These are phyloP conservation scores for Pyrocoelia pectoralis DNA, from an alignment of 2,888 invertebrate genomes.

Conservation along the genomic window DNA sequence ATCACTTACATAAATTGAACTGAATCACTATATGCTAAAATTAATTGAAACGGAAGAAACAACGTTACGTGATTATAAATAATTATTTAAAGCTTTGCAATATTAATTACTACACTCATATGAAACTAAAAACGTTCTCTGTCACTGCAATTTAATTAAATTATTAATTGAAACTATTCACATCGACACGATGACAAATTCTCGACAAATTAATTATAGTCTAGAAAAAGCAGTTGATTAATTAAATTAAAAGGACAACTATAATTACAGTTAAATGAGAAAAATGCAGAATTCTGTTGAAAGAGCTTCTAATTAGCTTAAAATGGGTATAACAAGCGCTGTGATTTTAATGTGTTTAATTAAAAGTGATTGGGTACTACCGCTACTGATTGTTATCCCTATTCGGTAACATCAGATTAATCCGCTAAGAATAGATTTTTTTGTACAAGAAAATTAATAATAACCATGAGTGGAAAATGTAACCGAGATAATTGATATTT, in stretches of 20 bases:
- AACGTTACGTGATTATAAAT: too few species aligned
- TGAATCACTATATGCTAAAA: too few species aligned
- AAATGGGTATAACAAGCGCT: constrained; percentile 32
- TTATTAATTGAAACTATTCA: too few species aligned
- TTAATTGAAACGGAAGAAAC: too few species aligned
- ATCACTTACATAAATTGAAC: too few species aligned
- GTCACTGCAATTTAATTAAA: too few species aligned
- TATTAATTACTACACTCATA: too few species aligned
- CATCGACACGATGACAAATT: too few species aligned
- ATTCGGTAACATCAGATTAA: constrained; percentile 43
- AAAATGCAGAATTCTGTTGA: not conserved
- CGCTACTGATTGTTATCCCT: constrained; percentile 42
- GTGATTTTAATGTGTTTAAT: constrained; percentile 38
- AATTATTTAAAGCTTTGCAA: too few species aligned
- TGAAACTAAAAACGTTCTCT: too few species aligned
- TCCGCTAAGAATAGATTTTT: constrained; percentile 12
- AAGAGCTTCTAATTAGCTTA: constrained; percentile 19
- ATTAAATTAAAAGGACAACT: not conserved
- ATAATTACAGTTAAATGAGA: not conserved
- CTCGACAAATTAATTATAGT: too few species aligned
- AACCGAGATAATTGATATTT: not conserved
- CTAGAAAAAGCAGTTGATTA: not conserved
- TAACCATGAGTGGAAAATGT: not conserved
- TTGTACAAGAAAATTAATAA: constrained; percentile 1
- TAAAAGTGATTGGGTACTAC: constrained; percentile 16